Conservation (phyloP, 2,797 vertebrate genomes). For the Lepus townsendii region DNA sequence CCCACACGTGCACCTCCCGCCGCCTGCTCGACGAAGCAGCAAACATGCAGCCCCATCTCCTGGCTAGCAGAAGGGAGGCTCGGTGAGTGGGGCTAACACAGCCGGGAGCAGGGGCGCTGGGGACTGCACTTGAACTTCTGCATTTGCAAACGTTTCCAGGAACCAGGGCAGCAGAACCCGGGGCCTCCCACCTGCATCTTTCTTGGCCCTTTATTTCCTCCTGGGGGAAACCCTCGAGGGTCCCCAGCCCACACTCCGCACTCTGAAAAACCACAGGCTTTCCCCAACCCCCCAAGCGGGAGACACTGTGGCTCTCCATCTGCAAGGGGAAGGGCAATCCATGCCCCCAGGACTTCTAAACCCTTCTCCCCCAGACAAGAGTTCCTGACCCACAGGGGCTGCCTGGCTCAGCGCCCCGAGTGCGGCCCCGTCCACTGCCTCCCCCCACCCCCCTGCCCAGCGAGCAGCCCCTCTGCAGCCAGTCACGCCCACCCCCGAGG, state of each 20-base stretch:
- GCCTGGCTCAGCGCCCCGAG: no score
- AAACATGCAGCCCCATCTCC: neutral
- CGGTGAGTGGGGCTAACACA: no score
- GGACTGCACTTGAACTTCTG: neutral
- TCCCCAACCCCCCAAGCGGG: neutral
- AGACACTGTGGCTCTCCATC: neutral
- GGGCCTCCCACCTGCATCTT: neutral
- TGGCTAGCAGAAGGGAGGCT: neutral
- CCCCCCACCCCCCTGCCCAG: neutral
- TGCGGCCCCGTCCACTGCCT: neutral
- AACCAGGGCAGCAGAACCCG: no score
- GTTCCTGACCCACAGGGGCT: neutral
- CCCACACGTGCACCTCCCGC: rapidly evolving
- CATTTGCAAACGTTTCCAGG: neutral
- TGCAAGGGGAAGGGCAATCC: conserved; percentile 40
- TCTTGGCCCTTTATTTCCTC: neutral
- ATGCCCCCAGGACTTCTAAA: neutral
- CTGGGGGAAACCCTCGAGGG: rapidly evolving
- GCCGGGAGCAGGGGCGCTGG: no score
- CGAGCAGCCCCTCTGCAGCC: neutral
- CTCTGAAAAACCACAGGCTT: neutral
- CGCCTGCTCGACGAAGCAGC: rapidly evolving
- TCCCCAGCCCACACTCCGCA: neutral
- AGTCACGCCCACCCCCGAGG: neutral
- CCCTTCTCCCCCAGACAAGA: neutral